Evolutionary conservation across 2,797 vertebrate species (phyloP).

Genomic region (Distichodus sexfasciatus): DNA sequence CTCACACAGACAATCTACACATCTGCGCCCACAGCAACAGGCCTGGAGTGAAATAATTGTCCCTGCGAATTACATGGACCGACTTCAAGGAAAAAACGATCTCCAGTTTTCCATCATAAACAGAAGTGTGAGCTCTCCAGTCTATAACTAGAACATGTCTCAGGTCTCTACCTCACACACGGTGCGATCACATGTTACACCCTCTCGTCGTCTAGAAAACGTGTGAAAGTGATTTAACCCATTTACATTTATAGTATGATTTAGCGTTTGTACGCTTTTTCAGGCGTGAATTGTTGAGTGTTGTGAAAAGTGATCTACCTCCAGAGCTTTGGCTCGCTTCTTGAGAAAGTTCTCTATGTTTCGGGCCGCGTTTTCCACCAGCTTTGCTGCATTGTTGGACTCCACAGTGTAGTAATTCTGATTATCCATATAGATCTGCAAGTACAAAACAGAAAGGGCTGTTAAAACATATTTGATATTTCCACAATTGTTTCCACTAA

Average conservation of each 20-base stretch:
- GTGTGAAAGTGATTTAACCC: background rate
- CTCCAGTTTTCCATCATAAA: background rate
- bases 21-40: conserved; percentile 19
- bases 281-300: too few relatives aligned
- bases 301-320: conserved; percentile 78
- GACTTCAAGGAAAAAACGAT: background rate
- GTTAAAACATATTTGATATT: too few relatives aligned
- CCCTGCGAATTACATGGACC: background rate
- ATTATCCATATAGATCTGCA: conserved; percentile 72
- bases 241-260: background rate
- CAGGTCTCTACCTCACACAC: background rate
- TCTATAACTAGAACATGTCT: background rate
- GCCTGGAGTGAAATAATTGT: background rate
- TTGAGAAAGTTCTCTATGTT: conserved; percentile 93
- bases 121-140: background rate
- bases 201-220: background rate
- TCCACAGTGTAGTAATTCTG: conserved; percentile 83
- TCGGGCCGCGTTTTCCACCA: conserved; percentile 89
- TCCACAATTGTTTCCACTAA: too few relatives aligned
- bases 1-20: conserved; percentile 6
- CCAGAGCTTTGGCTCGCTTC: conserved; percentile 89
- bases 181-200: background rate
- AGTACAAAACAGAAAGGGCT: too few relatives aligned
- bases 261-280: too few relatives aligned
- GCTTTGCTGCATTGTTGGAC: conserved; percentile 87